A percentile compares a stretch with the other conserved stretches of the same genome.
Conservation (phyloP, 2,888 invertebrate species). For the Aelia acuminata region DNA sequence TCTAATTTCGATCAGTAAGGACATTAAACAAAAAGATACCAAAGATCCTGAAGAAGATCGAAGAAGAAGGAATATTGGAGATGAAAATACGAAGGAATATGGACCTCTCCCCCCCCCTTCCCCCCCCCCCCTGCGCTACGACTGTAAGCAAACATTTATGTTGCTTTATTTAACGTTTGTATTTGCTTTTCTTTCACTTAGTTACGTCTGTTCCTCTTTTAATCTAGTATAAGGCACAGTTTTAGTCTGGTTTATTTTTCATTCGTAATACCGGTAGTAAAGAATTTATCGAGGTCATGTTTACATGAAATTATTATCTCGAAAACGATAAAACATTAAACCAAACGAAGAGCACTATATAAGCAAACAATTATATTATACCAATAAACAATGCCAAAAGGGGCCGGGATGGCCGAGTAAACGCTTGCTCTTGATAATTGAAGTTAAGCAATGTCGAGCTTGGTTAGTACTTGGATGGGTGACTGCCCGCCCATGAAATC, state of each 20-base stretch:
- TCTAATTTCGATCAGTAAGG: background rate
- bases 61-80: background rate
- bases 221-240: background rate
- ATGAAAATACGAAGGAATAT: background rate
- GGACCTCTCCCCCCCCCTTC: background rate
- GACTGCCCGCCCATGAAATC: too few relatives aligned
- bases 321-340: too few relatives aligned
- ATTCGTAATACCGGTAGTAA: background rate
- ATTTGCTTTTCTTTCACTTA: conserved; percentile 13
- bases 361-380: too few relatives aligned
- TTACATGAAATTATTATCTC: background rate
- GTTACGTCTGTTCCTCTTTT: background rate
- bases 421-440: too few relatives aligned
- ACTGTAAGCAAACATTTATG: conserved; percentile 18
- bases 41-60: too few relatives aligned
- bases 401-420: too few relatives aligned
- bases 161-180: conserved; percentile 5
- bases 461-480: too few relatives aligned
- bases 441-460: too few relatives aligned
- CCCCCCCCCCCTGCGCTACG: background rate
- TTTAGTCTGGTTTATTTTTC: background rate
- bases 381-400: too few relatives aligned
- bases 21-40: background rate
- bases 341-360: too few relatives aligned
- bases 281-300: background rate